Evolutionary conservation across 2,113 vertebrate species (phyloP).

Genomic region (Neopipo cinnamomea): DNA sequence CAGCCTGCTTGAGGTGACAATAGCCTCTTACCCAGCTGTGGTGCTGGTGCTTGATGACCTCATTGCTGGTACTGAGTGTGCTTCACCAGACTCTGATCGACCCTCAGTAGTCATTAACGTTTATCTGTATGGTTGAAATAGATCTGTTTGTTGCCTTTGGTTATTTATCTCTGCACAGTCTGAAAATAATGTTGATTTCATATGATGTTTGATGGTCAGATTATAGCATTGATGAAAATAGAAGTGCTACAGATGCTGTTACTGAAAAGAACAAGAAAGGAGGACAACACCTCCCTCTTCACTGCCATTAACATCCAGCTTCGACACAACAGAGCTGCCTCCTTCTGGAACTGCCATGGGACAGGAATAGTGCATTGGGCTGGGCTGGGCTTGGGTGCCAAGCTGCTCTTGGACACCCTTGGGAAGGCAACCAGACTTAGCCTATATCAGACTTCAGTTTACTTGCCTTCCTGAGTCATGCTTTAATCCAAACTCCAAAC

Average conservation of each 20-base stretch:
- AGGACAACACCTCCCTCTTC: rapidly evolving
- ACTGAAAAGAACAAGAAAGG: neutral
- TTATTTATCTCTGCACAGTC: neutral
- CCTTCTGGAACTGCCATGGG: neutral
- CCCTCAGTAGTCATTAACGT: neutral
- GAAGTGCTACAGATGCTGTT: neutral
- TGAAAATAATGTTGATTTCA: neutral
- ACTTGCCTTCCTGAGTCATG: neutral
- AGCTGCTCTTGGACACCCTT: neutral
- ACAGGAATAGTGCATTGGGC: neutral
- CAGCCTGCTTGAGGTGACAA: neutral
- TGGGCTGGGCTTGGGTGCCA: neutral
- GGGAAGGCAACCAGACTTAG: neutral
- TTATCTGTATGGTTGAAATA: neutral
- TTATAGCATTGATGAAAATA: neutral
- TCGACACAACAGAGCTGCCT: neutral
- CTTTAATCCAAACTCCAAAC: neutral
- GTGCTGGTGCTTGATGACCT: neutral
- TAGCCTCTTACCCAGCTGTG: neutral
- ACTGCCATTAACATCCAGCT: neutral
- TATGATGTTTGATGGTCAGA: neutral
- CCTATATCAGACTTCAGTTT: neutral
- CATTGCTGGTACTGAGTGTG: neutral
- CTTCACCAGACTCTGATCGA: neutral
- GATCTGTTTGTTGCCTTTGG: neutral